phyloP scores from a whole-genome alignment of 2,888 invertebrate species.

The Ptychoptera contaminata region DNA sequence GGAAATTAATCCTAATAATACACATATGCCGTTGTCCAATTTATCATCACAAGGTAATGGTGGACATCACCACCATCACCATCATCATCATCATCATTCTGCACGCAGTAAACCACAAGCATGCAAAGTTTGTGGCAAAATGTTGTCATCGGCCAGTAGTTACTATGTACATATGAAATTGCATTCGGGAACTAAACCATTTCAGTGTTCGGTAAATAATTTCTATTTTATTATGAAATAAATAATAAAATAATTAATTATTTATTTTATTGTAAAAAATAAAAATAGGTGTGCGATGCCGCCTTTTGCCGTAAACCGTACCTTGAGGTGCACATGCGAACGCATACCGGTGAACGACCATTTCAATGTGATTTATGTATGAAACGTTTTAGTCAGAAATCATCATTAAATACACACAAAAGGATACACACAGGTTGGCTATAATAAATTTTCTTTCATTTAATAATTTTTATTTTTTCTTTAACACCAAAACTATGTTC shows the following conservation, averaged over 20 bases:
- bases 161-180: slow-evolving; percentile 73
- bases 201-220: slow-evolving; percentile 43
- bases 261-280: slow-evolving; percentile 6
- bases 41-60: slow-evolving; percentile 12
- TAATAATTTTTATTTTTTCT: too few relatives aligned
- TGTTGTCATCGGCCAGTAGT: slow-evolving; percentile 58
- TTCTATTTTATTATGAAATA: slow-evolving; percentile 1
- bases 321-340: slow-evolving; percentile 61
- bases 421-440: slow-evolving; percentile 50
- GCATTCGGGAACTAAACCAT: slow-evolving; percentile 66
- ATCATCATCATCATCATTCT: slow-evolving; percentile 12
- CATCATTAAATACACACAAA: slow-evolving; percentile 55
- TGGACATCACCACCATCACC: slow-evolving; percentile 17
- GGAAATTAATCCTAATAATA: slow-evolving; percentile 9
- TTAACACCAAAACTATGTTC: neutral
- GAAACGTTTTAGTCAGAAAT: slow-evolving; percentile 56
- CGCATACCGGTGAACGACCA: slow-evolving; percentile 18
- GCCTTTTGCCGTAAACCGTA: slow-evolving; percentile 69
- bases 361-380: slow-evolving; percentile 52
- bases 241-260: neutral
- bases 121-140: slow-evolving; percentile 64
- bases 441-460: too few relatives aligned
- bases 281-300: slow-evolving; percentile 46
- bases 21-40: slow-evolving; percentile 14
- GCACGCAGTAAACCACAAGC: slow-evolving; percentile 53